These are phyloP conservation scores for Lepidonotus clava DNA, from an alignment of 2,888 invertebrate species.

Conservation along the genomic window DNA sequence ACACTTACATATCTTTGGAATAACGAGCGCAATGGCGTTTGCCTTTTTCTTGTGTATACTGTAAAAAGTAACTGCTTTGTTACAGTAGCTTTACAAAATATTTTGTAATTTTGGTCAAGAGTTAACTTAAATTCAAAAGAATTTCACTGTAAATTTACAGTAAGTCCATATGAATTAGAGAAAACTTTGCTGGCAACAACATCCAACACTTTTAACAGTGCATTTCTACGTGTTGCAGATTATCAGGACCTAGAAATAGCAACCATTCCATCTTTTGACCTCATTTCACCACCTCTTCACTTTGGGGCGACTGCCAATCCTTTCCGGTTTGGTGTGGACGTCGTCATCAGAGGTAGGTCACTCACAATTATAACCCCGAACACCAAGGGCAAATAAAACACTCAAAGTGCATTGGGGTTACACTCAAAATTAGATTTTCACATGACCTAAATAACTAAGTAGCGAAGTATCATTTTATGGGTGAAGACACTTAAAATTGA, in stretches of 20 bases:
- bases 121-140: too few species aligned
- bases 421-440: neutral
- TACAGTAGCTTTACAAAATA: too few species aligned
- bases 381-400: neutral
- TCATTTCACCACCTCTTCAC: neutral
- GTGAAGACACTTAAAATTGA: neutral
- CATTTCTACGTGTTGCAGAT: neutral
- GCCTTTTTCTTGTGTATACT: too few species aligned
- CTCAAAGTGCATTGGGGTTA: neutral
- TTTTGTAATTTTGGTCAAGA: too few species aligned
- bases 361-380: neutral
- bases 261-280: neutral
- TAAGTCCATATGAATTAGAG: too few species aligned
- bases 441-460: neutral
- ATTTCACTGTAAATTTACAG: too few species aligned
- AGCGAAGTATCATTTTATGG: neutral
- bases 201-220: too few species aligned
- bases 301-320: neutral
- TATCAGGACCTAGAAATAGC: neutral
- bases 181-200: too few species aligned
- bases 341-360: neutral
- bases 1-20: too few species aligned
- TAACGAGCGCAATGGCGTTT: too few species aligned
- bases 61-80: too few species aligned
- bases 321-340: neutral